phyloP scores from a whole-genome alignment of 2,888 invertebrate genomes.

The Caenorhabditis sp. region DNA sequence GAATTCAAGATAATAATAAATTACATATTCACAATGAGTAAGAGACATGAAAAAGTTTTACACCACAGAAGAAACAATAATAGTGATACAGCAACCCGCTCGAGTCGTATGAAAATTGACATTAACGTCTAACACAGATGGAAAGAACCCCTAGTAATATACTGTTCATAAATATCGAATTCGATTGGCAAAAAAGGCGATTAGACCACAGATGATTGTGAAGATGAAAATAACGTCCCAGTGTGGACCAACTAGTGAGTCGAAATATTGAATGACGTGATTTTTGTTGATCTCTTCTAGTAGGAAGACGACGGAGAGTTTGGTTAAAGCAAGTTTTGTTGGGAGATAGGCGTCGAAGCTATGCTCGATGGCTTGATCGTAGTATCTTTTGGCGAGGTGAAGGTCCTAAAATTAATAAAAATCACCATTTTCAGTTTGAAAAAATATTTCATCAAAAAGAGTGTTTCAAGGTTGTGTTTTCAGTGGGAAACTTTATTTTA shows the following conservation, averaged over 20 bases:
- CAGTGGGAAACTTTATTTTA: no score
- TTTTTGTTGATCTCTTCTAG: conserved; percentile 70
- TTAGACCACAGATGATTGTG: background rate
- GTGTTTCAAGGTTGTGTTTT: background rate
- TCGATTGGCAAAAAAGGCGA: background rate
- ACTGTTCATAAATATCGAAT: background rate
- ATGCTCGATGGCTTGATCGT: conserved; percentile 92
- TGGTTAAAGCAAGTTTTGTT: conserved; percentile 86
- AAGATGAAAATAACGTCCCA: conserved; percentile 1
- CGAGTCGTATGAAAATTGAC: background rate
- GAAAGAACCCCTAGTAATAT: background rate
- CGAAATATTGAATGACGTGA: conserved; percentile 1
- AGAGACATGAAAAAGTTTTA: background rate
- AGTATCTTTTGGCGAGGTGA: conserved; percentile 94
- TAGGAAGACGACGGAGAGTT: conserved; percentile 82
- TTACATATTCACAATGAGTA: background rate
- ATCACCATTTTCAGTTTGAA: background rate
- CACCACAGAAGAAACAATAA: background rate
- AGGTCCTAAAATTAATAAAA: conserved; percentile 76
- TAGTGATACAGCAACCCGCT: background rate
- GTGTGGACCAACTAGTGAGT: background rate
- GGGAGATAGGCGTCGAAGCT: conserved; percentile 92
- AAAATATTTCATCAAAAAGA: background rate
- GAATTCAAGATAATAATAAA: background rate
- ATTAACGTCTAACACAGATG: background rate